A percentile compares a stretch with the other conserved stretches of the same genome.
These are phyloP conservation scores for Philaenus spumarius DNA, from an alignment of 1,140 invertebrate species.

Conservation along the genomic window DNA sequence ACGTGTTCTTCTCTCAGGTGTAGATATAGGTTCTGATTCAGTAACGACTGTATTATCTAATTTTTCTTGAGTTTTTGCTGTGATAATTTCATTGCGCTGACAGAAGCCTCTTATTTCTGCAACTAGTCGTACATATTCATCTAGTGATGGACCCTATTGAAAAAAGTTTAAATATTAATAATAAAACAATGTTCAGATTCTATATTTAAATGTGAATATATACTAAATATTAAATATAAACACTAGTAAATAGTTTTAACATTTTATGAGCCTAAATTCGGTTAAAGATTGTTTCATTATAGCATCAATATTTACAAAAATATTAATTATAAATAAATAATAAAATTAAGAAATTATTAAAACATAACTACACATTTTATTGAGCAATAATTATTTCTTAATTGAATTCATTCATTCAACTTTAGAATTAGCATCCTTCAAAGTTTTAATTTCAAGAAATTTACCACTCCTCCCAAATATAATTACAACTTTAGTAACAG, in stretches of 20 bases:
- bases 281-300: not conserved
- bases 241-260: too few species aligned
- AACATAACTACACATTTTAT: not conserved
- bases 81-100: slow-evolving; percentile 14
- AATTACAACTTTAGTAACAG: too few species aligned
- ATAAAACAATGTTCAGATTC: not conserved
- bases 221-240: not conserved
- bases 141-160: slow-evolving; percentile 35
- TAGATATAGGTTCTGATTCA: too few species aligned
- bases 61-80: too few species aligned
- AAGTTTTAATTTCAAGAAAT: too few species aligned
- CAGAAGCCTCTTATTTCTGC: slow-evolving; percentile 46
- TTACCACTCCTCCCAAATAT: too few species aligned
- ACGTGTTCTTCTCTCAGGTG: slow-evolving; percentile 18
- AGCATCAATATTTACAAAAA: not conserved
- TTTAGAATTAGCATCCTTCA: too few species aligned
- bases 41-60: too few species aligned
- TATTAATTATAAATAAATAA: not conserved
- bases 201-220: not conserved
- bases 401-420: too few species aligned
- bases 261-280: too few species aligned
- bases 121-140: slow-evolving; percentile 45
- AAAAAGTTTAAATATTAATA: not conserved
- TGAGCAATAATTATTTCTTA: too few species aligned
- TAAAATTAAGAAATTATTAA: not conserved